Percentiles rank a stretch among this genome's conserved stretches.
These are phyloP conservation scores for Drosophila murphyi DNA, from an alignment of 1,140 invertebrate species.

Conservation along the genomic window DNA sequence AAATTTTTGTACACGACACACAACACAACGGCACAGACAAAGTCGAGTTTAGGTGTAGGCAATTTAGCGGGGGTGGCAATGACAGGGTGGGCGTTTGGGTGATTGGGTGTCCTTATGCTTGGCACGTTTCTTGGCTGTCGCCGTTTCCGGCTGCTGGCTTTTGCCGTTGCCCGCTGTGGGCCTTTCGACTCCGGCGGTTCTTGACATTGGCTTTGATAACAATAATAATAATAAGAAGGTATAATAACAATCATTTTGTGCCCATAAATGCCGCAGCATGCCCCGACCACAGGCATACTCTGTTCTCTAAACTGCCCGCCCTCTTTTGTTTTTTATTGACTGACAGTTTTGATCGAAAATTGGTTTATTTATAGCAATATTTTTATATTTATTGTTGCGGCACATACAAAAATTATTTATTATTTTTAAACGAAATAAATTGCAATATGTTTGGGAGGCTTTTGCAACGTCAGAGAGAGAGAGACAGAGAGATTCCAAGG, in stretches of 20 bases:
- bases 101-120: conserved; percentile 48
- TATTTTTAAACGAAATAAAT: conserved; percentile 31
- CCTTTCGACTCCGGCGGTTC: conserved; percentile 29
- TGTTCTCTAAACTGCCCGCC: neutral
- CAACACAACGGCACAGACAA: neutral
- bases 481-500: conserved; percentile 12
- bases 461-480: neutral
- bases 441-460: conserved; percentile 28
- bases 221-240: conserved; percentile 70
- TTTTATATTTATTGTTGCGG: conserved; percentile 60
- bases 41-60: conserved; percentile 10
- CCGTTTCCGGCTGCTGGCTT: conserved; percentile 34
- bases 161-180: conserved; percentile 24
- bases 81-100: conserved; percentile 2
- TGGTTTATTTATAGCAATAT: conserved; percentile 66
- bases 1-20: conserved; percentile 62
- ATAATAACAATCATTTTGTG: conserved; percentile 78
- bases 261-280: conserved; percentile 53
- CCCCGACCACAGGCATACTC: conserved; percentile 5
- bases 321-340: conserved; percentile 57
- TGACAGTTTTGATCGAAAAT: conserved; percentile 60
- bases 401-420: conserved; percentile 42
- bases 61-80: neutral
- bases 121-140: conserved; percentile 52
- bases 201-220: conserved; percentile 73